phyloP scores from a whole-genome alignment of 1,140 invertebrate species.

The Phocides pigmalion region DNA sequence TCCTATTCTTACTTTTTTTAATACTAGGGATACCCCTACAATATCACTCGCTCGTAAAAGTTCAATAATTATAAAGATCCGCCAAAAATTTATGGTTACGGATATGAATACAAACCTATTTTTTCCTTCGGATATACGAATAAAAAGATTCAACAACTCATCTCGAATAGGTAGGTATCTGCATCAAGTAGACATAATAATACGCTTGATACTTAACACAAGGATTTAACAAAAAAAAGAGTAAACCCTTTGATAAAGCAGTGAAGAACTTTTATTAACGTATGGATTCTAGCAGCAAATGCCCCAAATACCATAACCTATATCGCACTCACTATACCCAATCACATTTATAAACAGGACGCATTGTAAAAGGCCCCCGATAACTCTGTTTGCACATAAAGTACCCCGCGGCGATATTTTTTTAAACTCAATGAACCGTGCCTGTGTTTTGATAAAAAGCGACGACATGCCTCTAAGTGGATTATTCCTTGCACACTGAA shows the following conservation, averaged over 20 bases:
- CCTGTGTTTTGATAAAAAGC: constrained; percentile 73
- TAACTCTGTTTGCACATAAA: constrained; percentile 59
- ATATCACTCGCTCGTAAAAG: no score
- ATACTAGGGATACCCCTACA: no score
- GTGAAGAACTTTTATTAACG: constrained; percentile 11
- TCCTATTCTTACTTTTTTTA: no score
- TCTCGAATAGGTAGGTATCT: no score
- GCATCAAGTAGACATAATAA: no score
- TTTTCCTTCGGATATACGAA: no score
- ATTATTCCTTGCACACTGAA: constrained; percentile 62
- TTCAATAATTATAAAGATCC: no score
- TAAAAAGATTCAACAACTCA: no score
- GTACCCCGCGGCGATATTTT: constrained; percentile 72
- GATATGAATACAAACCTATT: no score
- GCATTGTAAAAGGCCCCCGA: constrained; percentile 30
- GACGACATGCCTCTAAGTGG: constrained; percentile 80
- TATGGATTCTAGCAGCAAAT: constrained; percentile 18
- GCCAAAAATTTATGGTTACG: no score
- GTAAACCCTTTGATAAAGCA: background rate
- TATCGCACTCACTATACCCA: constrained; percentile 34
- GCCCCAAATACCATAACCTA: constrained; percentile 50
- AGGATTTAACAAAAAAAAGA: background rate
- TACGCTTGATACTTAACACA: no score
- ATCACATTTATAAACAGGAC: constrained; percentile 32
- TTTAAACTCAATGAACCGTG: constrained; percentile 74